Evolutionary conservation across 2,797 vertebrate genomes (phyloP).

Genomic region (Cetoscarus ocellatus): DNA sequence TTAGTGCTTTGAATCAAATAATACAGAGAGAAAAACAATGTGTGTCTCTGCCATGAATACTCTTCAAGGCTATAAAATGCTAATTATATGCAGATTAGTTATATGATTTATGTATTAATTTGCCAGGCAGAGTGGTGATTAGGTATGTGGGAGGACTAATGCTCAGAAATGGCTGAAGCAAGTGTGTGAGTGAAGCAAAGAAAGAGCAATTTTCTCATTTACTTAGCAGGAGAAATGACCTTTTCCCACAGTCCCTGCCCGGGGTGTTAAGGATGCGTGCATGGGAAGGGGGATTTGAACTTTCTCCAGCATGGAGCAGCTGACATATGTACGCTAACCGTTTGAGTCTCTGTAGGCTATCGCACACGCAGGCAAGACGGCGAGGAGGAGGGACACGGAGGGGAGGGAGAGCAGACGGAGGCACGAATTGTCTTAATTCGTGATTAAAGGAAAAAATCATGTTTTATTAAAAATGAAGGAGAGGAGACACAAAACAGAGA

Average conservation of each 20-base stretch:
- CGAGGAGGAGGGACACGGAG: neutral
- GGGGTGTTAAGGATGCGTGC: slow-evolving; percentile 36
- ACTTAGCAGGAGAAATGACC: slow-evolving; percentile 52
- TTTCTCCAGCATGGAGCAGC: slow-evolving; percentile 43
- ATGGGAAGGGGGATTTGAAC: slow-evolving; percentile 51
- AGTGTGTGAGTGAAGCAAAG: slow-evolving; percentile 2
- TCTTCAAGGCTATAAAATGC: slow-evolving; percentile 52
- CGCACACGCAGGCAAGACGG: neutral
- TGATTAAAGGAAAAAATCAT: slow-evolving; percentile 33
- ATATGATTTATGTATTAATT: slow-evolving; percentile 62
- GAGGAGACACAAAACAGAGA: neutral
- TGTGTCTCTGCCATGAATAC: slow-evolving; percentile 31
- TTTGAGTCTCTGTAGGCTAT: slow-evolving; percentile 42
- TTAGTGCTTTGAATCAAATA: slow-evolving; percentile 28
- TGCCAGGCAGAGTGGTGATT: slow-evolving; percentile 60
- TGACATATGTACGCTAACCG: slow-evolving; percentile 65
- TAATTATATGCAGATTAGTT: slow-evolving; percentile 68
- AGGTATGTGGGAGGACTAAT: slow-evolving; percentile 55
- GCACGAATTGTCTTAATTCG: slow-evolving; percentile 8
- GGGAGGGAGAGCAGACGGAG: slow-evolving; percentile 6
- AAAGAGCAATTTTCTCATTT: slow-evolving; percentile 31
- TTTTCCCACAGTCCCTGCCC: slow-evolving; percentile 53
- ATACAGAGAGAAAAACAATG: slow-evolving; percentile 35
- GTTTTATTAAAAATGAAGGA: neutral
- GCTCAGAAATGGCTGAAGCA: slow-evolving; percentile 34